Evolutionary conservation across 1,140 invertebrate genomes (phyloP).

Genomic region (Acarapis woodi): DNA sequence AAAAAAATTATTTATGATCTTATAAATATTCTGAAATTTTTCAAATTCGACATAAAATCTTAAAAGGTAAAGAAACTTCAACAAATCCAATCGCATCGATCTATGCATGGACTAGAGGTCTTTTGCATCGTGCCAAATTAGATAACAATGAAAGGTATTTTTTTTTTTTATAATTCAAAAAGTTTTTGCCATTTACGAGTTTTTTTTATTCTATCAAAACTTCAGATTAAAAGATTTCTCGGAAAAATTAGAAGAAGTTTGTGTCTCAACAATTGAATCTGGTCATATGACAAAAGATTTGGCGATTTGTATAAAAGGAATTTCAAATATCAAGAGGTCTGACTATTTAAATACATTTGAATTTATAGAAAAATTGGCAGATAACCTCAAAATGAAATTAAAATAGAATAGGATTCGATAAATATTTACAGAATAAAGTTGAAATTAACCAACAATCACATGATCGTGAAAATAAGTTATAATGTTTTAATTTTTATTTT

Average conservation of each 20-base stretch:
- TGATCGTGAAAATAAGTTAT: too few species aligned
- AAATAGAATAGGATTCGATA: too few species aligned
- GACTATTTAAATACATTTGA: conserved; percentile 95
- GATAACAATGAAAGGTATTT: conserved; percentile 56
- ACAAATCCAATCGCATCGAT: conserved; percentile 95
- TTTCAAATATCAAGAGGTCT: conserved; percentile 38
- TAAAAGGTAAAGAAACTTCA: conserved; percentile 90
- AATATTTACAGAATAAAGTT: too few species aligned
- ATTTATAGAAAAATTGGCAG: conserved; percentile 80
- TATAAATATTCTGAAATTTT: too few species aligned
- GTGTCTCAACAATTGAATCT: conserved; percentile 71
- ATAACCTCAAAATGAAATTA: conserved; percentile 51
- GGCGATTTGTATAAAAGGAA: conserved; percentile 87
- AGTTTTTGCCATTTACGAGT: too few species aligned
- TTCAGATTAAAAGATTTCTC: conserved; percentile 45
- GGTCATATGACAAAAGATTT: conserved; percentile 93
- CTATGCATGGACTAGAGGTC: conserved; percentile 82
- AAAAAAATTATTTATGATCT: too few species aligned
- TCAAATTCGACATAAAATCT: too few species aligned
- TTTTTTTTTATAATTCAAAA: too few species aligned
- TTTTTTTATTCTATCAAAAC: too few species aligned
- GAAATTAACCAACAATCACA: too few species aligned
- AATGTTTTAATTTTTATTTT: too few species aligned
- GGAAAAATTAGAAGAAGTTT: conserved; percentile 54
- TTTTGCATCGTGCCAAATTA: conserved; percentile 67